Evolutionary conservation across 2,113 vertebrate genomes (phyloP).

Genomic region (Ahaetulla prasina): DNA sequence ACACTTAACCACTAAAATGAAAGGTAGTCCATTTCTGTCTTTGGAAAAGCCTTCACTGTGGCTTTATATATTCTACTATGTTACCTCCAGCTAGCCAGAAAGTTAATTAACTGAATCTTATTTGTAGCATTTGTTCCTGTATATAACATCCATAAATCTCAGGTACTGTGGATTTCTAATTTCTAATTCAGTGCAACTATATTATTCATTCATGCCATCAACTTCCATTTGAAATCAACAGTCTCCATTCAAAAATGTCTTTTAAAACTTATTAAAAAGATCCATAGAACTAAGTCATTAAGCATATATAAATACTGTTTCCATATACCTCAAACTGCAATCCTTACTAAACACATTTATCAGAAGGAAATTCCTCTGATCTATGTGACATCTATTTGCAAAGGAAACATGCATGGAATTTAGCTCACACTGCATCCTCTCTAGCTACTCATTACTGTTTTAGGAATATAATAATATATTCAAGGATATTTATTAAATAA

Average conservation of each 20-base stretch:
- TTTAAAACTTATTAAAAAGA: background rate
- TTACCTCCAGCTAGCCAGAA: background rate
- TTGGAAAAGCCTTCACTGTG: background rate
- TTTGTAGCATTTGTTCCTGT: background rate
- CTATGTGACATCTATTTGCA: background rate
- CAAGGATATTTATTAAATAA: background rate
- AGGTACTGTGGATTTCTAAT: background rate
- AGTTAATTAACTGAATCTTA: background rate
- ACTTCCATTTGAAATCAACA: background rate
- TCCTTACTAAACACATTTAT: background rate
- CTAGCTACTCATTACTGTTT: background rate
- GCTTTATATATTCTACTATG: fast-evolving
- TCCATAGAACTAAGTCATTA: background rate
- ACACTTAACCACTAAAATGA: background rate
- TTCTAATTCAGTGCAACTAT: background rate
- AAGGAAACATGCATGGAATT: background rate
- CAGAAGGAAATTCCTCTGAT: background rate
- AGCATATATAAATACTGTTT: background rate
- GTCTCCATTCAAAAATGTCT: background rate
- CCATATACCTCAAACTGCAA: background rate
- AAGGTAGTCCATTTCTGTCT: background rate
- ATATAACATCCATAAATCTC: background rate
- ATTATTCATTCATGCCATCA: slow-evolving; percentile 2
- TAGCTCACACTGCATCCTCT: background rate
- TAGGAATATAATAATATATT: background rate